Evolutionary conservation across 2,113 vertebrate genomes (phyloP).

Genomic region (Seriola quinqueradiata): DNA sequence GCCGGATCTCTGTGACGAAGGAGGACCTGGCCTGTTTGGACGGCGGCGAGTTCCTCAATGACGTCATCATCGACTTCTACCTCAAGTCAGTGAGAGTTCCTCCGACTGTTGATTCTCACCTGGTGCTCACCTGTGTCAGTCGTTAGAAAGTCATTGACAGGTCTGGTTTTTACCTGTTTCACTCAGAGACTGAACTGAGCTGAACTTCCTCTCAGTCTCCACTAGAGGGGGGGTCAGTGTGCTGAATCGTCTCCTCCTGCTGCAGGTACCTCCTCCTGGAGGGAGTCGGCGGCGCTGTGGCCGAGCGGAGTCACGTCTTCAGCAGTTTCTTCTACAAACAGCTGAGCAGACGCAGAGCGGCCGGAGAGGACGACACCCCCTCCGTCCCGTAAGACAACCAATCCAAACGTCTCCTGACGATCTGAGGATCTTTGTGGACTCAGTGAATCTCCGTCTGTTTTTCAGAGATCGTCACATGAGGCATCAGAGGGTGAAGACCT

Average conservation of each 20-base stretch:
- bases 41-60: constrained; percentile 94
- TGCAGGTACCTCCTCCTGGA: constrained; percentile 92
- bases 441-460: too few species aligned
- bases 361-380: constrained; percentile 80
- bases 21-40: constrained; percentile 94
- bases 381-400: constrained; percentile 87
- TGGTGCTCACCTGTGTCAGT: neutral
- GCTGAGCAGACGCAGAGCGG: constrained; percentile 89
- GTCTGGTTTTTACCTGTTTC: too few species aligned
- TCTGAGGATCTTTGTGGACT: too few species aligned
- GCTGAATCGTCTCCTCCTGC: neutral
- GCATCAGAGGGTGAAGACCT: constrained; percentile 93
- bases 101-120: neutral
- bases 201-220: too few species aligned
- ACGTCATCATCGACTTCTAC: constrained; percentile 99
- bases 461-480: constrained; percentile 87
- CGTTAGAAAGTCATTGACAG: too few species aligned
- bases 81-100: constrained; percentile 89
- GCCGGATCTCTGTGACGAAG: constrained; percentile 91
- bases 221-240: too few species aligned
- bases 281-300: constrained; percentile 85
- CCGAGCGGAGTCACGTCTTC: constrained; percentile 92
- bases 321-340: constrained; percentile 98
- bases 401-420: too few species aligned
- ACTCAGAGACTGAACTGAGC: too few species aligned